phyloP scores from a whole-genome alignment of 2,888 invertebrate species.

The Eupithecia subfuscata region DNA sequence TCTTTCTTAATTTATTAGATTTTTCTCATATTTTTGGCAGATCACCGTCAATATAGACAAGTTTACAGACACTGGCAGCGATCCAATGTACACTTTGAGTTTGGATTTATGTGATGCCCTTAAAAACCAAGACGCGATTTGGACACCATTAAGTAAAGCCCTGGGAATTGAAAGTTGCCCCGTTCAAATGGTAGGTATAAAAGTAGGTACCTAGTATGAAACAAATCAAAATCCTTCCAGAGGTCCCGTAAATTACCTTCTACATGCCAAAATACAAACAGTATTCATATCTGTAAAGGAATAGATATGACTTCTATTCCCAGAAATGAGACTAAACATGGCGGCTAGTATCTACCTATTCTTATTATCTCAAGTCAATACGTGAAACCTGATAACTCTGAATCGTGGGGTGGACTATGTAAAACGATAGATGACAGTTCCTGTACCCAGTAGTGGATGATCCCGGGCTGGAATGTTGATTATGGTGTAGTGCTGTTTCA shows the following conservation, averaged over 20 bases:
- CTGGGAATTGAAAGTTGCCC: not conserved
- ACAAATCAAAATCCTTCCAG: no score
- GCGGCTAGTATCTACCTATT: not conserved
- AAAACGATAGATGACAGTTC: no score
- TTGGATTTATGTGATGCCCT: not conserved
- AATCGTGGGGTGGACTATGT: no score
- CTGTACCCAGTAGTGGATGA: not conserved
- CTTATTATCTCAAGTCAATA: not conserved
- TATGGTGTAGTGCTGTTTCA: no score
- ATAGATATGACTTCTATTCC: no score
- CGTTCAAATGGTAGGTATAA: not conserved
- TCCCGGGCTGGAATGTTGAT: no score
- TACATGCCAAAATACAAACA: no score
- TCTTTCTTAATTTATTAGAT: not conserved
- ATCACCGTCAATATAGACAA: not conserved
- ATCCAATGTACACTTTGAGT: not conserved
- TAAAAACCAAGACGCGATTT: not conserved
- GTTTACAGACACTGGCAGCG: not conserved
- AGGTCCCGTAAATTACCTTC: no score
- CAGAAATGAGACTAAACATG: not conserved
- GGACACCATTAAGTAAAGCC: not conserved
- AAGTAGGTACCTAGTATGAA: no score
- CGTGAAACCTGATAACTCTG: not conserved
- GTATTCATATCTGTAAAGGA: no score
- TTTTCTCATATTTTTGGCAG: not conserved